Percentiles rank a stretch among this genome's conserved stretches.
Conservation (phyloP, 2,113 vertebrate species). For the Orycteropus afer region DNA sequence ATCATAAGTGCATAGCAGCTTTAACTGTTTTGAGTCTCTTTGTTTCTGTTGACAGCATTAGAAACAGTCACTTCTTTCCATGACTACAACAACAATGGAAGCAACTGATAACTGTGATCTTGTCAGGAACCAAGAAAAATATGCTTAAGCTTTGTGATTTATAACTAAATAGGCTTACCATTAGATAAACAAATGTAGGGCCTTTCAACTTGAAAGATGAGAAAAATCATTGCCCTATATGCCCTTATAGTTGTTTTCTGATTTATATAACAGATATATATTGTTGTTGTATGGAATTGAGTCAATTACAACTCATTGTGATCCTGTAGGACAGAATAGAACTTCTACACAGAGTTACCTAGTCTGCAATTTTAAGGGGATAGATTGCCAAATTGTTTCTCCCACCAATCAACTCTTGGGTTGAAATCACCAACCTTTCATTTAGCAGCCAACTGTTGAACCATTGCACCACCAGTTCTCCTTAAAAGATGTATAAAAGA, state of each 20-base stretch:
- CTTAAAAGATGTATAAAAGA: too few species aligned
- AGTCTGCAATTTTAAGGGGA: too few species aligned
- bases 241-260: neutral
- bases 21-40: neutral
- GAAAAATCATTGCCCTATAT: neutral
- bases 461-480: too few species aligned
- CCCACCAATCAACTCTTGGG: too few species aligned
- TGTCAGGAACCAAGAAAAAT: neutral
- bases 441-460: too few species aligned
- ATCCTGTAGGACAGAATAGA: too few species aligned
- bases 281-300: too few species aligned
- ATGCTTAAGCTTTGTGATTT: neutral
- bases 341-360: too few species aligned
- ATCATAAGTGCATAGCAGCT: neutral
- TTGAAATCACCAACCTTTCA: too few species aligned
- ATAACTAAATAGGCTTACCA: neutral
- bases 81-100: neutral
- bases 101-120: neutral
- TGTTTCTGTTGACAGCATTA: neutral
- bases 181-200: neutral
- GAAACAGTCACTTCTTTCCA: neutral
- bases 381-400: too few species aligned
- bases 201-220: neutral
- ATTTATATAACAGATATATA: neutral
- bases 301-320: too few species aligned